Percentiles rank a stretch among this genome's conserved stretches.
These are phyloP conservation scores for Listronotus oregonensis DNA, from an alignment of 1,140 invertebrate species.

Conservation along the genomic window DNA sequence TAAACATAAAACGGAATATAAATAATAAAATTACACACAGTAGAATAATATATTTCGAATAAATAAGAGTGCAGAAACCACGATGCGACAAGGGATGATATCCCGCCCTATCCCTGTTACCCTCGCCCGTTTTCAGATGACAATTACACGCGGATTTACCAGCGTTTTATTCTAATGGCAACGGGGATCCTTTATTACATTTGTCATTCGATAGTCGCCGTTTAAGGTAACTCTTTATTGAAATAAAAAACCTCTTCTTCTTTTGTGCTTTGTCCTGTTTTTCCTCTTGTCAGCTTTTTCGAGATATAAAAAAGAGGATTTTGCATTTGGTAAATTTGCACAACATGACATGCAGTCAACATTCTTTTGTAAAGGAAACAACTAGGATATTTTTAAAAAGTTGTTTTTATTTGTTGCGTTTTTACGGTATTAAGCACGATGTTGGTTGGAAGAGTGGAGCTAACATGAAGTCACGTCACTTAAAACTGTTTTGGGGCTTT, in stretches of 20 bases:
- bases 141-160: slow-evolving; percentile 52
- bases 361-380: too few relatives aligned
- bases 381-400: too few relatives aligned
- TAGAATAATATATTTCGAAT: slow-evolving; percentile 5
- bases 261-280: slow-evolving; percentile 7
- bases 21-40: too few relatives aligned
- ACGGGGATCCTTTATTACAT: slow-evolving; percentile 49
- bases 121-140: slow-evolving; percentile 29
- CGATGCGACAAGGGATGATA: slow-evolving; percentile 15
- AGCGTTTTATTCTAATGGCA: slow-evolving; percentile 51
- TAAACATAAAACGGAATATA: too few relatives aligned
- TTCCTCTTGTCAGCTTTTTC: background rate
- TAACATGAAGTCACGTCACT: too few relatives aligned
- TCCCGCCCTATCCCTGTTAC: slow-evolving; percentile 5
- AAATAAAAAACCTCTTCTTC: slow-evolving; percentile 13
- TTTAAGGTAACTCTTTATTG: slow-evolving; percentile 31
- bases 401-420: too few relatives aligned
- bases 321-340: too few relatives aligned
- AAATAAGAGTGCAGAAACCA: background rate
- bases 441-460: too few relatives aligned
- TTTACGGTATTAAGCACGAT: too few relatives aligned
- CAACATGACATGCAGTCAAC: too few relatives aligned
- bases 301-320: too few relatives aligned
- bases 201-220: slow-evolving; percentile 50
- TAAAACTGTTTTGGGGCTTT: too few relatives aligned